A percentile compares a stretch with the other conserved stretches of the same genome.
phyloP scores from a whole-genome alignment of 2,888 invertebrate species.

The Eudasyphora cyanicolor region DNA sequence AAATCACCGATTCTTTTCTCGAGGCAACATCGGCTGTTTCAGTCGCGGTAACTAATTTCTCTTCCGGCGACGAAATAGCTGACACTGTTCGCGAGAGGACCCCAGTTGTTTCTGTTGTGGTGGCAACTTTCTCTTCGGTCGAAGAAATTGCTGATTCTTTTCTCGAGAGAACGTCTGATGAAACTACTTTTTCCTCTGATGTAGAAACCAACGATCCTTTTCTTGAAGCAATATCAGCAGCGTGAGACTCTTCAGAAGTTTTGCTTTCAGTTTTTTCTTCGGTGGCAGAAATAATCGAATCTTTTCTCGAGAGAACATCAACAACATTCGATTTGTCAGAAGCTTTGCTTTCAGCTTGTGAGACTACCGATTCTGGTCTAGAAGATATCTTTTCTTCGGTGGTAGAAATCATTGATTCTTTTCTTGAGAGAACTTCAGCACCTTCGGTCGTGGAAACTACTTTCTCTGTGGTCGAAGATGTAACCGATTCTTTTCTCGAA shows the following conservation, averaged over 20 bases:
- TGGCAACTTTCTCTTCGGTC: too few relatives aligned
- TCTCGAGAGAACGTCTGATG: conserved; percentile 6
- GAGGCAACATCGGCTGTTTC: conserved; percentile 25
- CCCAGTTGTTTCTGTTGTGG: conserved; percentile 52
- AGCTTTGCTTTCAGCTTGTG: conserved; percentile 44
- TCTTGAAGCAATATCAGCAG: conserved; percentile 23
- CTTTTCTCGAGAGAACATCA: not conserved
- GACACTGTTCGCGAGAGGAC: conserved; percentile 59
- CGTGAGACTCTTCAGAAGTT: conserved; percentile 34
- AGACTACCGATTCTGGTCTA: conserved; percentile 38
- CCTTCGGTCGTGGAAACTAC: too few relatives aligned
- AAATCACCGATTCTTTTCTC: conserved; percentile 46
- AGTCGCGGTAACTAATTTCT: conserved; percentile 27
- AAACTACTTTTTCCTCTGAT: conserved; percentile 31
- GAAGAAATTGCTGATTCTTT: conserved; percentile 13
- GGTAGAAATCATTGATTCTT: conserved; percentile 56
- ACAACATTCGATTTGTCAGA: conserved; percentile 53
- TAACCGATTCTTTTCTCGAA: conserved; percentile 46
- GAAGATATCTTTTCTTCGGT: conserved; percentile 16
- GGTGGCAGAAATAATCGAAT: not conserved
- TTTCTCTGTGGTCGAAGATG: conserved; percentile 45
- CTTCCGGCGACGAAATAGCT: conserved; percentile 69
- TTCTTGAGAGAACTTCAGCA: conserved; percentile 39
- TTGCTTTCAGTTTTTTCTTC: conserved; percentile 36
- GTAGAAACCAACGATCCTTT: conserved; percentile 24